phyloP scores from a whole-genome alignment of 64 coral and sea anemone species.

The Actinia tenebrosa region DNA sequence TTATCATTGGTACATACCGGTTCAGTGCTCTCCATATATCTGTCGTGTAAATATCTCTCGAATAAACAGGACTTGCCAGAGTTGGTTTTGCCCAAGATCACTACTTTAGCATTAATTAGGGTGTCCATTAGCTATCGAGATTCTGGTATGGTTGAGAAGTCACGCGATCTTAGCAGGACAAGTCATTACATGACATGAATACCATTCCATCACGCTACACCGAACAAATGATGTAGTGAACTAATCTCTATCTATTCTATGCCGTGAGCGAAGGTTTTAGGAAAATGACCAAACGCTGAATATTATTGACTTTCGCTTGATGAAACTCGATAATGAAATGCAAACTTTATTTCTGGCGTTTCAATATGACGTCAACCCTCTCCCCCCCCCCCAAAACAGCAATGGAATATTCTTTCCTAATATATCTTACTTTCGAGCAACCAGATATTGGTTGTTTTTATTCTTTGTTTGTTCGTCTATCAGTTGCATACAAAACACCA shows the following conservation, averaged over 20 bases:
- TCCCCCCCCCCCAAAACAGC: not conserved
- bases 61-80: conserved; percentile 43
- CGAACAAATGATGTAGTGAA: not conserved
- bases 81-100: conserved; percentile 39
- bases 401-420: no score
- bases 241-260: no score
- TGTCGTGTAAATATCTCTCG: conserved; percentile 20
- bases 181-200: not conserved
- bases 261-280: not conserved
- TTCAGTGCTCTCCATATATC: conserved; percentile 26
- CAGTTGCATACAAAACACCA: no score
- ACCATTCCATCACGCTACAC: not conserved
- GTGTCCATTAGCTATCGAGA: not conserved
- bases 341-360: not conserved
- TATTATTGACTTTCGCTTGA: not conserved
- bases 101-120: conserved; percentile 28
- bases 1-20: not conserved
- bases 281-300: not conserved
- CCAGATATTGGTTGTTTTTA: no score
- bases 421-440: no score
- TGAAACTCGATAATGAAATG: not conserved
- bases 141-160: not conserved
- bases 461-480: no score
- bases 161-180: not conserved
- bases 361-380: not conserved